Conservation (phyloP, 1,140 invertebrate species). For the Bicyclus anynana region DNA sequence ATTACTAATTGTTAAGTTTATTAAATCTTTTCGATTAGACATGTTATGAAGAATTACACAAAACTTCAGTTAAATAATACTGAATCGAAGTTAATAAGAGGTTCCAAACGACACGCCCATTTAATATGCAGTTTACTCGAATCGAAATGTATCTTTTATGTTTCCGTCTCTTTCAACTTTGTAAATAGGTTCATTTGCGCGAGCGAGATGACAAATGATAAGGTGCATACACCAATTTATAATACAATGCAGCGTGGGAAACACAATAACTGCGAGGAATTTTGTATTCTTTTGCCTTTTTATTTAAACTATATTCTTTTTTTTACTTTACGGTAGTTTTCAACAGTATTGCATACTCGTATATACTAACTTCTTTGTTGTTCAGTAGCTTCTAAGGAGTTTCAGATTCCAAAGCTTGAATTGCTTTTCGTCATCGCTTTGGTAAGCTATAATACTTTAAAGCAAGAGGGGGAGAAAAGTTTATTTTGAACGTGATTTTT, state of each 20-base stretch:
- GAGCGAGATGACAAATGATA: constrained; percentile 5
- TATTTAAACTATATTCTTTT: no score
- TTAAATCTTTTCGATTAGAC: background rate
- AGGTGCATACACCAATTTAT: constrained; percentile 9
- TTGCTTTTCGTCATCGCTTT: no score
- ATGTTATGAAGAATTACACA: constrained; percentile 6
- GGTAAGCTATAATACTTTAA: no score
- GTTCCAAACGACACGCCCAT: constrained; percentile 10
- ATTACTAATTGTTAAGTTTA: no score
- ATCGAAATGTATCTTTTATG: constrained; percentile 19
- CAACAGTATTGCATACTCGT: no score
- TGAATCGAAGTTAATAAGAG: constrained; percentile 18
- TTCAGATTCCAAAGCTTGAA: no score
- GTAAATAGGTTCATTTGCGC: background rate
- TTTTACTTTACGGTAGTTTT: no score
- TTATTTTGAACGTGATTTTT: no score
- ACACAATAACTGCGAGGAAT: background rate
- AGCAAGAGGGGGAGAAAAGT: no score
- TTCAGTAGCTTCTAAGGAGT: no score
- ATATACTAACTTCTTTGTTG: no score
- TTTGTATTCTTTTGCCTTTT: background rate
- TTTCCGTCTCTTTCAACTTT: constrained; percentile 13
- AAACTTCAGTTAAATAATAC: constrained; percentile 15
- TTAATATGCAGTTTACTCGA: constrained; percentile 20
- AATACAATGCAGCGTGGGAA: constrained; percentile 11